Evolutionary conservation across 2,113 vertebrate species (phyloP).

Genomic region (Corydoras sp.): DNA sequence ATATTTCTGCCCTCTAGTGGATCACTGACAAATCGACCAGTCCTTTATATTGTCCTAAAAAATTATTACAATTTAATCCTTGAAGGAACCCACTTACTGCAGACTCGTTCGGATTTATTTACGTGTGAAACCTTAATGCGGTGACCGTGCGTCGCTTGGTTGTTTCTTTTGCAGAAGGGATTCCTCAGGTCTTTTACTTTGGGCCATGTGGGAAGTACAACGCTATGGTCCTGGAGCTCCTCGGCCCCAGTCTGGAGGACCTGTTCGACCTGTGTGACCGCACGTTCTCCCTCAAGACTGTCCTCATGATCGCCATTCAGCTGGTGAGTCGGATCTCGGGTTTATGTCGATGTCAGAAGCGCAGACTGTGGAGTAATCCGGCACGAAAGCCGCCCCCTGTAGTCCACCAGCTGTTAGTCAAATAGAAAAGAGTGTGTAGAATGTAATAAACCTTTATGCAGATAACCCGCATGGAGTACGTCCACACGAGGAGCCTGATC

Average conservation of each 20-base stretch:
- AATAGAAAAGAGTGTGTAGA: no score
- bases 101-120: no score
- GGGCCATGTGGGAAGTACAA: conserved; percentile 98
- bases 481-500: conserved; percentile 95
- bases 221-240: conserved; percentile 95
- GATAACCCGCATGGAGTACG: conserved; percentile 97
- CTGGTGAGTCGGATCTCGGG: conserved; percentile 70
- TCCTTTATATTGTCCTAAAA: no score
- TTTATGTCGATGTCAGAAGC: background rate
- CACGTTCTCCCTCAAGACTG: conserved; percentile 95
- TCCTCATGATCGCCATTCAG: conserved; percentile 98
- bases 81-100: no score
- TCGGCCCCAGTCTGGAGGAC: conserved; percentile 94
- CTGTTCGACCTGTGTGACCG: conserved; percentile 96
- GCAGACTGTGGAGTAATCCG: no score
- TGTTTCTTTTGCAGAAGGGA: conserved; percentile 75
- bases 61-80: no score
- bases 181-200: conserved; percentile 98
- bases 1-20: no score
- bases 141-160: no score
- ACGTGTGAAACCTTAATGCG: no score
- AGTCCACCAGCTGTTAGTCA: no score
- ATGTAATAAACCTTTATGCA: conserved; percentile 40
- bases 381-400: no score
- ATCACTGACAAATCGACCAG: no score